Evolutionary conservation across 1,140 invertebrate genomes (phyloP), one percentile per base, ranked within the genome.

Genomic region (Leptinotarsa lineolata): DNA sequence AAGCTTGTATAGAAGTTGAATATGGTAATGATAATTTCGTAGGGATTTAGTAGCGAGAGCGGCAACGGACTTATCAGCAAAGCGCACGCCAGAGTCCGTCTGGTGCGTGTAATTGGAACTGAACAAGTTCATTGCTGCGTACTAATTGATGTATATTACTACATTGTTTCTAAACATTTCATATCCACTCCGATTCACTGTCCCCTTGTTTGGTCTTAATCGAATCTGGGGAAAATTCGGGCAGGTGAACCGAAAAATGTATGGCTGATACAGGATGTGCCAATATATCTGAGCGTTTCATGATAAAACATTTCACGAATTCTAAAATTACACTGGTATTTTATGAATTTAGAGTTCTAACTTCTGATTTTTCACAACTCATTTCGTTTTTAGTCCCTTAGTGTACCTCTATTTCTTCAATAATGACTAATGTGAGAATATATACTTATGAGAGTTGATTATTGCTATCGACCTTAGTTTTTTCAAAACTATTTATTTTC

Each of bases 91-190:
- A 74, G 81, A 75, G 76, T 76, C 79, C 80, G 78, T 80, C 81
- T 81, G 83, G 81, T 83, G 83, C 83, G 81, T 84, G 81, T 83
- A 84, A 84, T 84, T 84, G 81, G 79, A 81, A 84, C 82, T 83
- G 82, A 84, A 84, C 83, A 84, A 83, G 82, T 82, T 80, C 83
- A 84, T 76, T 78, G 80, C 82, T 81, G 81, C 83, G 82, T 83
- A 81, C 81, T 84, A 84, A 84, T 84, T 84, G 82, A 83, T 80
- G 82, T 79, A 80, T 83, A 84, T 83, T 83, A 80, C 83, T 77
- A 82, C 78, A 81, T 82, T 82, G 83, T 83, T 83, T 82, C 82
- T 80, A 80, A 81, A 84, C 75, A 76, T 73, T 70, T 39, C 74
- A 72, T 61, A 73, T 66, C 69, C 64, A 60, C 66, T 59, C 16